Conservation (phyloP, 2,797 vertebrate species). For the Acanthurus leucopareius region DNA sequence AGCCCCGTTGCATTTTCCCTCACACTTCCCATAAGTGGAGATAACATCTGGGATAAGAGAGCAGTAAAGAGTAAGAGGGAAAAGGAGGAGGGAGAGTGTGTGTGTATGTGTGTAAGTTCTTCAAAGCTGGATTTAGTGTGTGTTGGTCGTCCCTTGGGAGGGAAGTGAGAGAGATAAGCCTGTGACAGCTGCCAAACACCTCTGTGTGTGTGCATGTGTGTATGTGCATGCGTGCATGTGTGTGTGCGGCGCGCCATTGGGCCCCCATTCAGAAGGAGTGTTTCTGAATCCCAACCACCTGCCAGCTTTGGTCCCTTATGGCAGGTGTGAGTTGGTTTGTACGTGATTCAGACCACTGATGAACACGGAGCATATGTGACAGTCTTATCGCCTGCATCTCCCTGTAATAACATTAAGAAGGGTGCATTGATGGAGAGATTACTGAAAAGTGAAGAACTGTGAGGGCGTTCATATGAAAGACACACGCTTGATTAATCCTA, state of each 20-base stretch:
- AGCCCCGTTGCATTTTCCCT: slow-evolving; percentile 62
- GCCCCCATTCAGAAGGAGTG: slow-evolving; percentile 65
- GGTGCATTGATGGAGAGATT: slow-evolving; percentile 74
- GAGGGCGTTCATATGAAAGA: slow-evolving; percentile 30
- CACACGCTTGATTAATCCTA: slow-evolving; percentile 17
- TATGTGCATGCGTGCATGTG: slow-evolving; percentile 44
- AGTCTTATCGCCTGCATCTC: slow-evolving; percentile 70
- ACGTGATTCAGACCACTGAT: slow-evolving; percentile 65
- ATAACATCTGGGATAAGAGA: slow-evolving; percentile 82
- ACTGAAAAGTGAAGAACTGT: slow-evolving; percentile 58
- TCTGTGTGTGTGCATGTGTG: slow-evolving; percentile 53
- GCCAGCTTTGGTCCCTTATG: slow-evolving; percentile 60
- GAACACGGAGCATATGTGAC: slow-evolving; percentile 67
- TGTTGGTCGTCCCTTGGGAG: slow-evolving; percentile 70
- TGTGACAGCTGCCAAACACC: slow-evolving; percentile 84
- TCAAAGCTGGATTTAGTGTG: slow-evolving; percentile 59
- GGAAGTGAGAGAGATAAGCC: slow-evolving; percentile 79
- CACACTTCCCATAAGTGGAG: slow-evolving; percentile 78
- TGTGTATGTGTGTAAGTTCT: slow-evolving; percentile 46
- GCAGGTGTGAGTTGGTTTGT: slow-evolving; percentile 75
- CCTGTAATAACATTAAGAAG: slow-evolving; percentile 63
- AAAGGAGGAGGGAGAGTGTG: slow-evolving; percentile 41
- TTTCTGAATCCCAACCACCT: slow-evolving; percentile 79
- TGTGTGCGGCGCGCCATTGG: slow-evolving; percentile 20
- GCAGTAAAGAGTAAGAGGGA: slow-evolving; percentile 63